These are phyloP conservation scores for Turritopsis rubra DNA, from an alignment of 30 jellyfish, hydroid and myxozoan genomes.

Conservation along the genomic window DNA sequence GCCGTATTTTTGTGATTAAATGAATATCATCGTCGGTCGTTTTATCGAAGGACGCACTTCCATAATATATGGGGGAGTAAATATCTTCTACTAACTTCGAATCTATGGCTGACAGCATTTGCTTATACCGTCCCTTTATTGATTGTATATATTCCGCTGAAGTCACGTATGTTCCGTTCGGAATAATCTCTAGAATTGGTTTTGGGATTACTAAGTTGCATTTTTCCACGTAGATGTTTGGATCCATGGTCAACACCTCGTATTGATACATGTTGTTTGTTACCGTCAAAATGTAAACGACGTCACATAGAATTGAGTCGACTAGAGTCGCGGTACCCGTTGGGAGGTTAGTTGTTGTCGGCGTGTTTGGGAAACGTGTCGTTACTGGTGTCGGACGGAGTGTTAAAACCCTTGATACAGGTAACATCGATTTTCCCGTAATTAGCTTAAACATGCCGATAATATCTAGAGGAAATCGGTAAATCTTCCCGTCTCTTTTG, in stretches of 20 bases:
- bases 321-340: constrained; percentile 16
- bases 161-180: constrained; percentile 16
- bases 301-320: constrained; percentile 8
- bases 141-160: constrained; percentile 14
- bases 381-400: constrained; percentile 21
- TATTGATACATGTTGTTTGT: constrained; percentile 8
- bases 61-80: constrained; percentile 20
- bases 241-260: constrained; percentile 20
- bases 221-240: constrained; percentile 28
- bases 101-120: constrained; percentile 3
- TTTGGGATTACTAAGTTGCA: constrained; percentile 23
- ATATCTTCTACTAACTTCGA: constrained; percentile 28
- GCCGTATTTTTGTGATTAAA: neutral
- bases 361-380: constrained; percentile 28
- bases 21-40: constrained; percentile 4
- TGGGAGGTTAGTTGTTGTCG: constrained; percentile 30
- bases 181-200: constrained; percentile 8
- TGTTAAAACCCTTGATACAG: constrained; percentile 10
- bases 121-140: constrained; percentile 11
- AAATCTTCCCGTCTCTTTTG: constrained; percentile 19
- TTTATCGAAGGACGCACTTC: constrained; percentile 31
- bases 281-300: constrained; percentile 30
- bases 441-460: constrained; percentile 24
- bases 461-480: constrained; percentile 20
- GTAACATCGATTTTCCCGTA: constrained; percentile 19